Evolutionary conservation across 2,888 invertebrate genomes (phyloP), one percentile per base, ranked within the genome.

Genomic region (Himalopsyche anomala): DNA sequence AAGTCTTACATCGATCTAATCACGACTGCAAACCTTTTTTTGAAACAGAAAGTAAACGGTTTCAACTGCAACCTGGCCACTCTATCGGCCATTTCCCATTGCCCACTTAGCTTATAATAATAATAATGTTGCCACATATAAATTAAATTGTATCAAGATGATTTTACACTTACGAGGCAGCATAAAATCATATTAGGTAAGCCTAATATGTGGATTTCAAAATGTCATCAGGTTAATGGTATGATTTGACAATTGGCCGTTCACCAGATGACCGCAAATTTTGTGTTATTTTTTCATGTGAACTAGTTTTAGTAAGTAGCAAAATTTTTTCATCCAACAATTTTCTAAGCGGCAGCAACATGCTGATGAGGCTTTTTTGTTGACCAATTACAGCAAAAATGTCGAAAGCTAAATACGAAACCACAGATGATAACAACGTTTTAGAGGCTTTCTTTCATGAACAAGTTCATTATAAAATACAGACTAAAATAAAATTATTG

Each of bases 221-320:
- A 62, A 28, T 62, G 62, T n/a, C 62, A 62, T 19, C 28, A 62
- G 62, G 11, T 0, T 62, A 19, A 62, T 62, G 5, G 62, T 62
- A 62, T 62, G 28, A 62, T 62, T 62, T 62, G 62, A 19, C 62
- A 62, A 62, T 19, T 62, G 62, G 62, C 28, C 62, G 8, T 28
- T 28, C 9, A 11, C 62, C 28, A 62, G 28, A 62, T 62, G 62
- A 62, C 19, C 62, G 62, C 11, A 19, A 8, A 19, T 62, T 62
- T 62, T 62, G 62, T 62, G 11, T 62, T 62, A 3, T 62, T 19
- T 19, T 62, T 19, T 62, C 62, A 28, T 62, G 62, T 62, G 62
- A 62, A 62, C 62, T 62, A 62, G 62, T 62, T 62, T 62, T 19
- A 62, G 62, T 62, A 51, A 51, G 51, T 51, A 51, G 51, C 51